phyloP scores from a whole-genome alignment of 1,140 invertebrate genomes.

The Drosophila kikkawai region DNA sequence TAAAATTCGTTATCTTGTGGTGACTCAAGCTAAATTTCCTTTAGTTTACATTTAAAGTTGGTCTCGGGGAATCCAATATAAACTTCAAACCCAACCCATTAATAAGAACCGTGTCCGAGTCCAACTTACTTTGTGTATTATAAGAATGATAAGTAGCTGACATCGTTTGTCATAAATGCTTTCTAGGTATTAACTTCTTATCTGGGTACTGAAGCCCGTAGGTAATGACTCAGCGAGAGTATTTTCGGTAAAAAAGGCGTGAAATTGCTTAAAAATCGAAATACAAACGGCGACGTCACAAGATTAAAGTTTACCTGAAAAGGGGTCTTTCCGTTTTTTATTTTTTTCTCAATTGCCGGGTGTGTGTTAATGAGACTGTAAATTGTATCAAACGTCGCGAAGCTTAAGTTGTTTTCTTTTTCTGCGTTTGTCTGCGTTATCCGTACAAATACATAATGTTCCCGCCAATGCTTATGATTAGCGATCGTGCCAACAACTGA shows the following conservation, averaged over 20 bases:
- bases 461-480: slow-evolving; percentile 41
- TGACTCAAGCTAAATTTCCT: neutral
- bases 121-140: neutral
- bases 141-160: neutral
- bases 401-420: slow-evolving; percentile 10
- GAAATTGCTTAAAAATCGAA: slow-evolving; percentile 33
- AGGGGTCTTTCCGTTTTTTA: slow-evolving; percentile 1
- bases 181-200: slow-evolving; percentile 16
- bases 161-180: neutral
- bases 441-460: neutral
- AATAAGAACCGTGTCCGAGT: neutral
- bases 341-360: slow-evolving; percentile 26
- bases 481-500: slow-evolving; percentile 43
- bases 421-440: neutral
- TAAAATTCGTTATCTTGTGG: neutral
- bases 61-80: too few species aligned
- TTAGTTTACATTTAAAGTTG: neutral
- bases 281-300: slow-evolving; percentile 35
- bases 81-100: neutral
- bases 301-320: slow-evolving; percentile 11
- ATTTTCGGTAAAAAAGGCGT: slow-evolving; percentile 36
- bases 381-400: slow-evolving; percentile 21
- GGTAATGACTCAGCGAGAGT: slow-evolving; percentile 16
- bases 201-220: neutral
- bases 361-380: slow-evolving; percentile 46